These are phyloP conservation scores for Emmelina monodactyla DNA, from an alignment of 2,888 invertebrate species.

Conservation along the genomic window DNA sequence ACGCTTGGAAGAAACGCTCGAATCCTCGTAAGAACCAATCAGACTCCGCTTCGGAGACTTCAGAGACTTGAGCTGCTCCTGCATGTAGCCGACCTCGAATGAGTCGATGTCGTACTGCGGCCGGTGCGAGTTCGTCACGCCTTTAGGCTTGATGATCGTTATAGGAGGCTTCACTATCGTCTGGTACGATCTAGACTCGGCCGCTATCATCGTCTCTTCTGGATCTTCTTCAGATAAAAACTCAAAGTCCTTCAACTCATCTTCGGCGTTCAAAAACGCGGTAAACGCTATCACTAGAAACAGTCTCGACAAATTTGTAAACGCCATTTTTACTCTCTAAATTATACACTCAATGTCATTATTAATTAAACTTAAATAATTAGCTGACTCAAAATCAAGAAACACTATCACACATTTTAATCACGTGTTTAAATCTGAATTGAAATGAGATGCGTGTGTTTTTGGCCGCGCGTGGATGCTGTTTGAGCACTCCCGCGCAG, in stretches of 20 bases:
- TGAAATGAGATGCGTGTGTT: conserved; percentile 13
- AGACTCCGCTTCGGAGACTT: too few relatives aligned
- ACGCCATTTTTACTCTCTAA: conserved; percentile 25
- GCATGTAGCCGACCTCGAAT: conserved; percentile 25
- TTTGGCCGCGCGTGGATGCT: conserved; percentile 24
- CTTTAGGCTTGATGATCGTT: conserved; percentile 21
- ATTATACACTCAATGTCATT: not conserved
- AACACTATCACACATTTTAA: conserved; percentile 3
- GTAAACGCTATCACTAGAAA: conserved; percentile 25
- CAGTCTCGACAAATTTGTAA: conserved; percentile 15
- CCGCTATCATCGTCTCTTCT: conserved; percentile 52
- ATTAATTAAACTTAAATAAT: not conserved
- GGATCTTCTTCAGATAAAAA: conserved; percentile 28
- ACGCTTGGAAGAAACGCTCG: too few relatives aligned
- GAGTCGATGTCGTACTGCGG: conserved; percentile 56
- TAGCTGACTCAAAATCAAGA: conserved; percentile 5
- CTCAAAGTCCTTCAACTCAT: conserved; percentile 40
- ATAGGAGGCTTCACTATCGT: conserved; percentile 35
- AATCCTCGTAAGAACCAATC: too few relatives aligned
- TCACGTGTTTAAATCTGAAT: conserved; percentile 1
- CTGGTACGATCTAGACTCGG: conserved; percentile 49
- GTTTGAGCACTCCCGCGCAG: conserved; percentile 31
- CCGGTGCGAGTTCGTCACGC: conserved; percentile 52
- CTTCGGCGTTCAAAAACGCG: conserved; percentile 24
- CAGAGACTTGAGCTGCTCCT: conserved; percentile 30